phyloP scores from a whole-genome alignment of 2,888 invertebrate species.

The Cheilosia grossa region DNA sequence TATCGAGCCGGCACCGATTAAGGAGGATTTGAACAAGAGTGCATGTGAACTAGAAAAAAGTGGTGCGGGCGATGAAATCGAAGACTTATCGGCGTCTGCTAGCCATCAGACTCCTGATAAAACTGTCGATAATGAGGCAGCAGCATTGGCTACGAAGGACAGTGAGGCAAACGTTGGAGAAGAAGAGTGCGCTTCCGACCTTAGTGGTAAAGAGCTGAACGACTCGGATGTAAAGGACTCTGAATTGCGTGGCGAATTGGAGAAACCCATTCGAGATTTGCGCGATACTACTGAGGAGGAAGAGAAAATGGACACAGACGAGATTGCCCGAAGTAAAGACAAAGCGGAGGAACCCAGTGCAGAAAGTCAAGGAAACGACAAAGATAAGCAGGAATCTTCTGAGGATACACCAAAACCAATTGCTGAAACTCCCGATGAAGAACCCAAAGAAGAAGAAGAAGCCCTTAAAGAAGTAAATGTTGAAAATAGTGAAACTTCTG shows the following conservation, averaged over 20 bases:
- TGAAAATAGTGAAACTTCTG: slow-evolving; percentile 54
- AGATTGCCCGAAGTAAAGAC: slow-evolving; percentile 39
- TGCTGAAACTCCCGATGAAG: background rate
- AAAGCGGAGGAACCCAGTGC: slow-evolving; percentile 61
- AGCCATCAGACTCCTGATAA: slow-evolving; percentile 48
- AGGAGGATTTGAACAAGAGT: slow-evolving; percentile 38
- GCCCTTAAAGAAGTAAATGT: slow-evolving; percentile 67
- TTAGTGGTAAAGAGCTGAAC: slow-evolving; percentile 77
- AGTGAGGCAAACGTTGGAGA: slow-evolving; percentile 52
- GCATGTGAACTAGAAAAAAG: slow-evolving; percentile 42
- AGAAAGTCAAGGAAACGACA: slow-evolving; percentile 11
- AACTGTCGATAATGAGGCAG: slow-evolving; percentile 39
- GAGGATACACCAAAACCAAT: slow-evolving; percentile 57
- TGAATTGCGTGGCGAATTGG: slow-evolving; percentile 58
- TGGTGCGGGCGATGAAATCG: slow-evolving; percentile 48
- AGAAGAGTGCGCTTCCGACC: slow-evolving; percentile 67
- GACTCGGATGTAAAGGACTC: slow-evolving; percentile 70
- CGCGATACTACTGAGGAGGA: slow-evolving; percentile 19
- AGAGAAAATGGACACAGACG: slow-evolving; percentile 57
- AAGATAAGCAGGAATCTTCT: slow-evolving; percentile 41
- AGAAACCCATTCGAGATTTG: slow-evolving; percentile 53
- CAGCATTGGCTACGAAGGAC: slow-evolving; percentile 59
- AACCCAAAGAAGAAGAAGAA: slow-evolving; percentile 47
- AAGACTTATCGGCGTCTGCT: slow-evolving; percentile 56
- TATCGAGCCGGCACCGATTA: slow-evolving; percentile 56